phyloP scores from a whole-genome alignment of 92 coral and sea anemone species.

The Bergia puertoricense region DNA sequence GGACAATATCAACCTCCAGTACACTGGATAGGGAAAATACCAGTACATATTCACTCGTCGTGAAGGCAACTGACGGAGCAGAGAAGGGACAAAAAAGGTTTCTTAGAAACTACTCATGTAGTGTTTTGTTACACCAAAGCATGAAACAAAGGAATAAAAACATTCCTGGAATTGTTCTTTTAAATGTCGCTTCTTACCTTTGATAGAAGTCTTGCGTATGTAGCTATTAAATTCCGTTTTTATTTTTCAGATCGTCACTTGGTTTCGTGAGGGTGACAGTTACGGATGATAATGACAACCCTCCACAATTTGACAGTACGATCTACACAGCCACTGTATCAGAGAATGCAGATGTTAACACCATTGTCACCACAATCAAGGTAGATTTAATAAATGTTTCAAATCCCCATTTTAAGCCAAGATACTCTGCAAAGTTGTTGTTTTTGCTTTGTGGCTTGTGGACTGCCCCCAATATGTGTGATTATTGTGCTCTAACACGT shows the following conservation, averaged over 20 bases:
- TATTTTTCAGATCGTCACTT: slow-evolving; percentile 10
- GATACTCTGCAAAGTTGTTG: background rate
- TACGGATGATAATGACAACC: slow-evolving; percentile 49
- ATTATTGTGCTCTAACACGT: no score
- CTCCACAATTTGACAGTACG: slow-evolving; percentile 42
- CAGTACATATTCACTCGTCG: slow-evolving; percentile 52
- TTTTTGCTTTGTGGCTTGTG: no score
- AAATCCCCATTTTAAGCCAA: background rate
- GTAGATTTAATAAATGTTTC: slow-evolving; percentile 4
- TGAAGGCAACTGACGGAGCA: slow-evolving; percentile 58
- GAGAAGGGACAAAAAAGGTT: slow-evolving; percentile 34
- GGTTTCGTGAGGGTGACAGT: slow-evolving; percentile 47
- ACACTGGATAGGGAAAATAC: slow-evolving; percentile 67
- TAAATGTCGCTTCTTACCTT: background rate
- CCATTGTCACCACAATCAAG: slow-evolving; percentile 38
- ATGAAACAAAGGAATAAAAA: background rate
- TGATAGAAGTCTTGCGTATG: background rate
- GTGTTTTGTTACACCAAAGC: no score
- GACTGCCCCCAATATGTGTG: no score
- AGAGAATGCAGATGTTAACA: slow-evolving; percentile 39
- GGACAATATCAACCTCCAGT: slow-evolving; percentile 59
- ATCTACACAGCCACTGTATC: slow-evolving; percentile 39
- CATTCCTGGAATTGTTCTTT: background rate
- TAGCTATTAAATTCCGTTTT: background rate
- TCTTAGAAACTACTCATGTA: background rate